phyloP scores from a whole-genome alignment of 2,113 vertebrate species.

The Myotis yumanensis region DNA sequence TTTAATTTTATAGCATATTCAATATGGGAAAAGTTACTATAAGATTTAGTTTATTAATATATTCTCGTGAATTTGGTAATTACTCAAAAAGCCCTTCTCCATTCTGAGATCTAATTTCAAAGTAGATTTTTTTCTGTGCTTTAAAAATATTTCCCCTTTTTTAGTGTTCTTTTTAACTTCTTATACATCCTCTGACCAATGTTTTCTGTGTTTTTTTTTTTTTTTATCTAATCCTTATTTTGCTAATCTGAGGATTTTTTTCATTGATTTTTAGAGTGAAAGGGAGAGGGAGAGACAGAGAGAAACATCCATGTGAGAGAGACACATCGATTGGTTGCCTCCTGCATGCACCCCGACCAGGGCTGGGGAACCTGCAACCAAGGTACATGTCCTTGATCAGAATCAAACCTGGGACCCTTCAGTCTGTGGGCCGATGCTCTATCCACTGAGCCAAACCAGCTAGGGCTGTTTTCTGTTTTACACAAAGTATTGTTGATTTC shows the following conservation, averaged over 20 bases:
- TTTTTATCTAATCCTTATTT: no score
- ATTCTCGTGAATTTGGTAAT: constrained; percentile 7
- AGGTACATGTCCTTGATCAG: no score
- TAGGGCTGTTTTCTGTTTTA: neutral
- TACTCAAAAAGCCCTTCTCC: neutral
- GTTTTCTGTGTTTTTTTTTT: neutral
- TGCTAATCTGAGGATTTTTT: no score
- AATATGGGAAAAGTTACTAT: neutral
- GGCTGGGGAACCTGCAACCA: no score
- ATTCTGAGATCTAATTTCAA: neutral
- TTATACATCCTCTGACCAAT: neutral
- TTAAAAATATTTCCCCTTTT: neutral
- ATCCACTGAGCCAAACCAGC: no score
- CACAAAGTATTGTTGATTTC: neutral
- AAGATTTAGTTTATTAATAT: neutral
- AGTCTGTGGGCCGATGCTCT: no score
- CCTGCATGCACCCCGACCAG: no score
- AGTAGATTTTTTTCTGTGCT: neutral
- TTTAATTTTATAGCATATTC: constrained; percentile 41
- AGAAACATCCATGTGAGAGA: no score
- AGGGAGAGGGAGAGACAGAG: no score
- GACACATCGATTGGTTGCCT: no score
- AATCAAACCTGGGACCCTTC: no score
- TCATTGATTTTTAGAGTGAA: no score
- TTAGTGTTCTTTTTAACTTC: neutral